Base-by-base conservation (phyloP, 2,888 invertebrate genomes). In the Sphaerophoria taeniata region DNA sequence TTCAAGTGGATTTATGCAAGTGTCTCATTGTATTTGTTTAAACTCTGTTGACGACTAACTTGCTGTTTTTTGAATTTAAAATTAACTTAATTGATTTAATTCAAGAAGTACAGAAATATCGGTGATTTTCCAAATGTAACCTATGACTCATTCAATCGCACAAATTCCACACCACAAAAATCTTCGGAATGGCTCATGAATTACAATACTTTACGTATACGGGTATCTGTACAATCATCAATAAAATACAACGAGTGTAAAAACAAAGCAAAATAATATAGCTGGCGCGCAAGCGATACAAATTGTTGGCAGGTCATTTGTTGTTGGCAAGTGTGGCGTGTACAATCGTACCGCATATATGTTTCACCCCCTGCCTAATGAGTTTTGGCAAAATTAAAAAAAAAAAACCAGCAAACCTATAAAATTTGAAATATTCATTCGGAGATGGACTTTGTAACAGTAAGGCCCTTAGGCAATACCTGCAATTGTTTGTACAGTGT, bases 251-350 rank as follows among this genome's bases (percentile, higher is more conserved):
- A 36, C 11, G 16, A 36, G 9, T 9, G 16, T 4, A 36, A 60
- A 36, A 58, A 58, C 36, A 65, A 49, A 65, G 36, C 34, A 49
- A 65, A 65, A 6, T 67, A 79, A 69, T 24, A 73, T 69, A 53
- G 65, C 51, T 78, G 33, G 56, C 72, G 36, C 58, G 31, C 60
- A 78, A 49, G 78, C 67, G 49, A 79, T 45, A 45, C 53, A 45
- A 79, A 36, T 60, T 58, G 58, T 53, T 73, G 73, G 69, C 79
- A 73, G 67, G 65, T 61, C 79, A 24, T 67, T 16, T 67, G 60
- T 79, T 79, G 33, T 71, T 56, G 58, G 56, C 47, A 16, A 16
- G 9, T 16, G 24, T 60, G 60, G 60, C 60, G 67, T 24, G 24
- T 24, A 24, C 24, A 24, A 24, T 2, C 39, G 45, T 24, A 56